Evolutionary conservation across 2,113 vertebrate genomes (phyloP), one percentile per base, ranked within the genome.

Genomic region (Oxyura jamaicensis): DNA sequence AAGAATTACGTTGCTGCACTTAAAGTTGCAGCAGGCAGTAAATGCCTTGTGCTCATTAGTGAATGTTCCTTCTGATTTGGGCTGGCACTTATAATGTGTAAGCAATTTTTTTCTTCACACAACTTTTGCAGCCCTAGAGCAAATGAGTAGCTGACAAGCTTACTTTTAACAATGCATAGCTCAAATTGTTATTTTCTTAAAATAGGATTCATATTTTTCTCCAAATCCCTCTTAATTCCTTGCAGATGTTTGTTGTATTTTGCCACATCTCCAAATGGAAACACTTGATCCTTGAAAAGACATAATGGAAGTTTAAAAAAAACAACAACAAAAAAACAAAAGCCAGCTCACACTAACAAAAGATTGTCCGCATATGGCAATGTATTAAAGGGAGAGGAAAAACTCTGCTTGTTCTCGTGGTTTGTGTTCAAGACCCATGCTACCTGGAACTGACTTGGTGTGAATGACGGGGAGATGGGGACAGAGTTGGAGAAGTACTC

Each of bases 221-320:
- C 87, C 93, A 97, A 96, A 97, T 96, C 95, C 93, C 39, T 74
- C 33, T 88, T 96, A 97, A 97, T 94, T 95, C 95, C 92, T 81
- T 75, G 74, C 75, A 91, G 93, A 72, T 91, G 65, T 78, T 90
- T 86, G 33, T 91, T 94, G 60, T 67, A 8, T 92, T 93, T 94
- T 91, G 53, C 71, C 4, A 16, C 36, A 44, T 88, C 68, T 94
- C 93, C 39, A 86, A 56, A 83, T 86, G 76, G 72, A 75, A 96
- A 52, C 26, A 41, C 44, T 93, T 96, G 91, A 95, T 96, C 91
- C 88, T 94, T 86, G 42, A 52, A 72, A 90, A 90, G 60, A 88
- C 60, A 63, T 80, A 90, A 86, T 93, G 68, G 88, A 88, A 95
- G 77, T 88, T 26, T 25, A 52, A 52, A 52, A 52, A 25, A 52